Conservation (phyloP, 1,140 invertebrate species). For the Caerostris darwini region DNA sequence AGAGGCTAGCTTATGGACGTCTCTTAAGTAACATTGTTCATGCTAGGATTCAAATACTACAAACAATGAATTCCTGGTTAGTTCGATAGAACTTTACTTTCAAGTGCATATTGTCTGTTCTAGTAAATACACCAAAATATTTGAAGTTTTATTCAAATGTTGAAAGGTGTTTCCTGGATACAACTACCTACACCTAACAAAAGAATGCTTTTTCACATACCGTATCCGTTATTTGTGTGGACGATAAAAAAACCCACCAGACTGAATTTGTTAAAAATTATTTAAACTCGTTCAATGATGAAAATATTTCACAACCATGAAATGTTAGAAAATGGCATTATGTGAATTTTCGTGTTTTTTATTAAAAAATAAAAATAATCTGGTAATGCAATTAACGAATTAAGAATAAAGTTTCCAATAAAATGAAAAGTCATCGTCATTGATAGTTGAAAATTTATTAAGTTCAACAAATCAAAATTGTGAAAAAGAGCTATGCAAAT, state of each 20-base stretch:
- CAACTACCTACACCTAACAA: background rate
- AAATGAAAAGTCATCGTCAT: too few relatives aligned
- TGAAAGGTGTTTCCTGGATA: background rate
- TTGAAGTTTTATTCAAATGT: background rate
- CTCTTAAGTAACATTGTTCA: background rate
- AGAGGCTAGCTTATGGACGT: background rate
- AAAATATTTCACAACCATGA: background rate
- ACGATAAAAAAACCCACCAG: too few relatives aligned
- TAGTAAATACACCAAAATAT: constrained; percentile 14
- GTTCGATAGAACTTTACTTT: background rate
- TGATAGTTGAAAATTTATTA: too few relatives aligned
- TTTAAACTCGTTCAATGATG: background rate
- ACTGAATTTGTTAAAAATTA: too few relatives aligned
- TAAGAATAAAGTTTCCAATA: too few relatives aligned
- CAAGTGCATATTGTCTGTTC: background rate
- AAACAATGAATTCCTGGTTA: constrained; percentile 19
- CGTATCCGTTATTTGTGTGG: background rate
- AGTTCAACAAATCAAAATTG: too few relatives aligned
- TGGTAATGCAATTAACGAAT: too few relatives aligned
- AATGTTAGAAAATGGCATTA: too few relatives aligned
- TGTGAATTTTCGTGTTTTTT: too few relatives aligned
- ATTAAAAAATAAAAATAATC: too few relatives aligned
- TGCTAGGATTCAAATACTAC: background rate
- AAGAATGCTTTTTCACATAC: background rate
- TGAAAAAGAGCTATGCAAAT: too few relatives aligned